Evolutionary conservation across 2,797 vertebrate species (phyloP), one percentile per base, ranked within the genome.

Genomic region (Parauchenoglanis ngamensis): DNA sequence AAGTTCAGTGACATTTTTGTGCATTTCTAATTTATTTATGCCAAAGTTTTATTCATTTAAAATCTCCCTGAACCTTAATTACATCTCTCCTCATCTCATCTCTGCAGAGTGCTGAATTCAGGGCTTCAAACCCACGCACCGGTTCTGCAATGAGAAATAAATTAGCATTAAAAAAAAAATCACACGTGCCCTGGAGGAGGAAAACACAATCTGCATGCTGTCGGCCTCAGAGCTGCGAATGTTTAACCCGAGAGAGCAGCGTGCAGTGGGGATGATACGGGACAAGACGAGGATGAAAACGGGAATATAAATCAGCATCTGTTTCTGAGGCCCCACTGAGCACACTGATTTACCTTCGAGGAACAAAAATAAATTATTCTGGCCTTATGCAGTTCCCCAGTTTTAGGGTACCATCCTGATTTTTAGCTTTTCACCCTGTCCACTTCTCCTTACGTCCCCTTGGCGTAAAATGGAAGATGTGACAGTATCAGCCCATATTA

Each of bases 31-130:
- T 81, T 81, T 15, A 80, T 81, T 81, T 44, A 87, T 89, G 85
- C 81, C 70, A 72, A 83, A 65, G 82, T 79, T 79, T 86, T 88
- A 89, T 86, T 90, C 77, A 87, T 89, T 92, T 17, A 86, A 89
- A 90, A 89, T 84, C 46, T 84, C 89, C 72, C 17, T 67, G 85
- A 91, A 89, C 88, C 79, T 81, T 88, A 89, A 91, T 89, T 89
- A 89, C 82, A 79, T 88, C 67, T 84, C 56, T 78, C 68, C 79
- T 86, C 80, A 59, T 80, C 56, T 44, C 56, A 23, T 79, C 19
- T 59, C 56, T 23, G 31, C 31, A 59, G 19, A 59, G 12, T 7
- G 25, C 56, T 61, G 56, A 81, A 44, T 63, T 44, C 35, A 63
- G 57, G 52, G 40, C 57, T 46, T 46, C 13, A 81, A 63, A 81